Conservation (phyloP, 2,797 vertebrate genomes). For the Botia kubotai region DNA sequence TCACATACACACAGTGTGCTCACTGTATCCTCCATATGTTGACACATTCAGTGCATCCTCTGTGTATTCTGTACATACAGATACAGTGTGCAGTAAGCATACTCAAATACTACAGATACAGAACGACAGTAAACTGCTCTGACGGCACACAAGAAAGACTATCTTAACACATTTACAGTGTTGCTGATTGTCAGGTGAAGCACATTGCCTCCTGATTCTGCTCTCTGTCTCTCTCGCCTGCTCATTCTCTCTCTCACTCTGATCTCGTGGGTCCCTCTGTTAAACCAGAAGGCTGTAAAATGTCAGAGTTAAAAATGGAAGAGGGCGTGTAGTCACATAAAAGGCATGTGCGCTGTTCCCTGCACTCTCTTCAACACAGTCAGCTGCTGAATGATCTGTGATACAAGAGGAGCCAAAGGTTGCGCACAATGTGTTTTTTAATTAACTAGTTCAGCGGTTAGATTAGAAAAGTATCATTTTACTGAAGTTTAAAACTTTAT, state of each 20-base stretch:
- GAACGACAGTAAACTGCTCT: no score
- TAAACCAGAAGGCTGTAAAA: slow-evolving; percentile 72
- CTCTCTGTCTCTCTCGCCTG: background rate
- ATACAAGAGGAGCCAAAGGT: no score
- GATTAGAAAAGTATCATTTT: no score
- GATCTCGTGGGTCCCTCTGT: slow-evolving; percentile 64
- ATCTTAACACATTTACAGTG: background rate
- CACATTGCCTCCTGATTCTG: background rate
- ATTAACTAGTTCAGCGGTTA: no score
- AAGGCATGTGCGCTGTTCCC: slow-evolving; percentile 57
- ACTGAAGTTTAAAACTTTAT: no score
- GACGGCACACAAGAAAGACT: no score
- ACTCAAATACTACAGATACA: no score
- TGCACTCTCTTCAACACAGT: background rate
- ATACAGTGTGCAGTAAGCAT: no score
- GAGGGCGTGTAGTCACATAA: slow-evolving; percentile 65
- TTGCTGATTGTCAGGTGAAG: slow-evolving; percentile 7
- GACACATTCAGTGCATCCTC: no score
- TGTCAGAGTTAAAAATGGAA: slow-evolving; percentile 78
- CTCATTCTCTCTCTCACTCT: slow-evolving; percentile 51
- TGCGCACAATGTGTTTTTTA: no score
- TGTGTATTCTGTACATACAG: no score
- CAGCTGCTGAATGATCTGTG: slow-evolving; percentile 1
- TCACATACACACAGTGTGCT: background rate
- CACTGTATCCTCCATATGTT: background rate